Conservation (phyloP, 2,888 invertebrate genomes). For the Diarsia dahlii region DNA sequence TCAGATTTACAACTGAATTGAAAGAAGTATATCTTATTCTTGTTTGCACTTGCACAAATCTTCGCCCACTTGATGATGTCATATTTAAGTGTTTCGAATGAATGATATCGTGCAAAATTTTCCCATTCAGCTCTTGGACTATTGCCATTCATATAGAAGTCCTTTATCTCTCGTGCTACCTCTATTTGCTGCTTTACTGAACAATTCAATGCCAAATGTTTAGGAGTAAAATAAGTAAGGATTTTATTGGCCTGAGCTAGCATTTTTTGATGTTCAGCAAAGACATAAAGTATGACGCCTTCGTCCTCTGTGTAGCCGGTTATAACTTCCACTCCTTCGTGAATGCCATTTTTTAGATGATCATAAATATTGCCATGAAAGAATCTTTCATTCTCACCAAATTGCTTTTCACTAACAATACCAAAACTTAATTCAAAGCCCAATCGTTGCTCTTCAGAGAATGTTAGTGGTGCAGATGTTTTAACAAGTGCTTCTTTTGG, state of each 20-base stretch:
- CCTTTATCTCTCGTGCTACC: conserved; percentile 65
- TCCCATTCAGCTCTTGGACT: conserved; percentile 58
- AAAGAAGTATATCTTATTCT: conserved; percentile 71
- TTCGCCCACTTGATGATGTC: conserved; percentile 67
- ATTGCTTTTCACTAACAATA: conserved; percentile 72
- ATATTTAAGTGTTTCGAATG: conserved; percentile 63
- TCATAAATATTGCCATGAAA: conserved; percentile 71
- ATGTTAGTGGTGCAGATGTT: conserved; percentile 55
- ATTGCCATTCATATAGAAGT: conserved; percentile 66
- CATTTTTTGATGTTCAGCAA: conserved; percentile 44
- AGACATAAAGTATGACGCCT: conserved; percentile 79
- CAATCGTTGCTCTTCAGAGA: conserved; percentile 58
- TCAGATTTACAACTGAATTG: conserved; percentile 73
- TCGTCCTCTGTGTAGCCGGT: conserved; percentile 93
- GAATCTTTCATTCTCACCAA: conserved; percentile 68
- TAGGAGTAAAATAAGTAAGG: conserved; percentile 66
- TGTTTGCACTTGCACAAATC: conserved; percentile 48
- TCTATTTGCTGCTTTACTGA: conserved; percentile 64
- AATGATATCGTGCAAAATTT: conserved; percentile 61
- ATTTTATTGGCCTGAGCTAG: conserved; percentile 63
- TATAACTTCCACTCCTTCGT: conserved; percentile 91
- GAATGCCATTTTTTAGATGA: conserved; percentile 81
- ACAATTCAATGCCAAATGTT: conserved; percentile 49
- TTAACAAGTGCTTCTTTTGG: conserved; percentile 64
- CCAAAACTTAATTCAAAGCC: conserved; percentile 54